Evolutionary conservation across 2,113 vertebrate genomes (phyloP), one percentile per base, ranked within the genome.

Genomic region (Spermophilus dauricus): DNA sequence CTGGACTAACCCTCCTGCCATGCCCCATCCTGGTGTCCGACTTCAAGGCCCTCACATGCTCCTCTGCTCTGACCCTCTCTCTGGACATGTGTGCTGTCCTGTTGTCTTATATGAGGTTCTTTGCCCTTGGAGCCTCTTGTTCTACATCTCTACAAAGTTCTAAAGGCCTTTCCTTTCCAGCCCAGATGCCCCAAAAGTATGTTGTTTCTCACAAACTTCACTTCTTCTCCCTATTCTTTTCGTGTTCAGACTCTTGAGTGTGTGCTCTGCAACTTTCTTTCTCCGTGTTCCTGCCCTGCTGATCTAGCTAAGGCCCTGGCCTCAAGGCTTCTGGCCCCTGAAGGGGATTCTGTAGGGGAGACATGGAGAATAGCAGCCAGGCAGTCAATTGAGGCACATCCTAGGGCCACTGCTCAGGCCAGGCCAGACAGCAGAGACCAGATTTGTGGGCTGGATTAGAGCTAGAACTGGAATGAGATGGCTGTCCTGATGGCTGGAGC

Each of bases 1-100:
- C 98, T 95, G 95, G 88, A 94, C 98, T 96, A 86, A 84, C 51
- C 37, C 32, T 76, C 67, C 92, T 91, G 73, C 70, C 10, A 30
- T 0, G 20, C 14, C 78, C 34, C 32, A 39, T 69, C 58, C 93
- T 18, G 61, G 53, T 45, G 3, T 61, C 77, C 3, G 6, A 45
- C 8, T 75, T 67, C 12, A 0, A 13, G 56, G 37, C 98, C 97
- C 97, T 97, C 86, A 24, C 97, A 93, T 89, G 70, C 92, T 86
- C 96, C 93, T 95, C 72, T 65, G n/a, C 5, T 70, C 58, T 34
- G 42, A 75, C 95, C 84, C 34, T 77, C 24, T 90, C 72, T 89
- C 86, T 84, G 75, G 37, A 67, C 76, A 56, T 11, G 1, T 2
- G 8, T 1, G 0, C 85, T 69, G 18, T 81, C 77, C 89, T 7